phyloP scores from a whole-genome alignment of 2,888 invertebrate species.

The Therioaphis trifolii region DNA sequence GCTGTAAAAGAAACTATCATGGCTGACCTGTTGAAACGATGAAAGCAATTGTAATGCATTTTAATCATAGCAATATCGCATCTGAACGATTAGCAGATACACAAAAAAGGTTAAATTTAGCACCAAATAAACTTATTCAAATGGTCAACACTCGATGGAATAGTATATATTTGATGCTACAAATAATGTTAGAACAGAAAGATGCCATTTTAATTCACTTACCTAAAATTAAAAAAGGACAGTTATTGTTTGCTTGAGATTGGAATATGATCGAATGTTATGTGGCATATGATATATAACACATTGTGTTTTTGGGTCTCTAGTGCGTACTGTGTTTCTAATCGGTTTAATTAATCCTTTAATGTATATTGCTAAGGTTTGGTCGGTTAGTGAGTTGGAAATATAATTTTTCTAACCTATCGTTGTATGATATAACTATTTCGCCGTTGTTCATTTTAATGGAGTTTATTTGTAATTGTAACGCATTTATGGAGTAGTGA shows the following conservation, averaged over 20 bases:
- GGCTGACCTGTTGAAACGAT: slow-evolving; percentile 8
- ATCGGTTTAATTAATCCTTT: no score
- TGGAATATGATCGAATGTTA: not conserved
- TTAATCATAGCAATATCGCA: slow-evolving; percentile 8
- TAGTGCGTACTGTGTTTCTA: no score
- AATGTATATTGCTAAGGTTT: no score
- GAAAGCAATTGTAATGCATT: slow-evolving; percentile 9
- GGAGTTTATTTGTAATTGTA: no score
- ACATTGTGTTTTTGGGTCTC: no score
- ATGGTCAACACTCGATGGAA: slow-evolving; percentile 15
- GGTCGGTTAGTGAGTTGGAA: no score
- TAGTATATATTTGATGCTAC: slow-evolving; percentile 20
- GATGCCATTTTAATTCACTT: slow-evolving; percentile 13
- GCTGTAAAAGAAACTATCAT: slow-evolving; percentile 14
- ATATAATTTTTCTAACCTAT: no score
- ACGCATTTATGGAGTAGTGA: no score
- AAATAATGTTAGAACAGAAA: slow-evolving; percentile 6
- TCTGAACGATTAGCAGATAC: not conserved
- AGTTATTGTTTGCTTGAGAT: not conserved
- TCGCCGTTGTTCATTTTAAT: no score
- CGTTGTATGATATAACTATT: no score
- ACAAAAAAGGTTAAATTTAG: slow-evolving; percentile 14
- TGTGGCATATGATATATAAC: no score
- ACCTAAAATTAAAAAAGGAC: slow-evolving; percentile 16
- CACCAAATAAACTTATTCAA: slow-evolving; percentile 2